Evolutionary conservation across 2,797 vertebrate genomes (phyloP), one percentile per base, ranked within the genome.

Genomic region (Parauchenoglanis ngamensis): DNA sequence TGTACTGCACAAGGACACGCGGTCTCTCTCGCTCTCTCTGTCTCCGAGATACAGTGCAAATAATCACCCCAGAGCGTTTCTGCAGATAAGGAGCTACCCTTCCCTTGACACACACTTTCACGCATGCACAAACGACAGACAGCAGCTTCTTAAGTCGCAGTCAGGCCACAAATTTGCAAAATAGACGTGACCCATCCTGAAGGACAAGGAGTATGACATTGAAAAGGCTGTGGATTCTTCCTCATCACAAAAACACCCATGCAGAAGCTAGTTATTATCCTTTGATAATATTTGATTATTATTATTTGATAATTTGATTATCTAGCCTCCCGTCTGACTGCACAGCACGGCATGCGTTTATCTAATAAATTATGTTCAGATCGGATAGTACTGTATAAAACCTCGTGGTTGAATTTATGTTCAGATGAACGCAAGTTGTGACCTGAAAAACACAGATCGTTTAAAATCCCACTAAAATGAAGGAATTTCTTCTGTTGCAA

Each of bases 61-160:
- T 85, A 86, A 89, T 90, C 73, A 19, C 35, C 28, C 86, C 49
- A 59, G 70, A 77, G 83, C 85, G 88, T 89, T 88, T 72, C 76
- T 87, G 88, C 67, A 83, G 90, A 90, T 90, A 90, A 90, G 83
- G 25, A 87, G 75, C 88, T 86, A 84, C 87, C 85, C 84, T 85
- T 28, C 21, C 57, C 77, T 80, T 0, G 10, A 59, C 56, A 61
- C 54, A 40, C 78, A 40, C 17, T 1, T 57, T 40, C 87, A 21
- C 75, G 17, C 73, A 49, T 21, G 0, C 46, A 10, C 19, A n/a
- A 54, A 80, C 1, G 35, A 44, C 28, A 80, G 31, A 59, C 77
- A 40, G 12, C 78, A 80, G 57, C 57, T 25, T 46, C 57, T 46
- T 23, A 46, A 46, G 21, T 57, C 77, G 2, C 79, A 46, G 11